Evolutionary conservation across 2,797 vertebrate species (phyloP).

Genomic region (Cottoperca gobio): DNA sequence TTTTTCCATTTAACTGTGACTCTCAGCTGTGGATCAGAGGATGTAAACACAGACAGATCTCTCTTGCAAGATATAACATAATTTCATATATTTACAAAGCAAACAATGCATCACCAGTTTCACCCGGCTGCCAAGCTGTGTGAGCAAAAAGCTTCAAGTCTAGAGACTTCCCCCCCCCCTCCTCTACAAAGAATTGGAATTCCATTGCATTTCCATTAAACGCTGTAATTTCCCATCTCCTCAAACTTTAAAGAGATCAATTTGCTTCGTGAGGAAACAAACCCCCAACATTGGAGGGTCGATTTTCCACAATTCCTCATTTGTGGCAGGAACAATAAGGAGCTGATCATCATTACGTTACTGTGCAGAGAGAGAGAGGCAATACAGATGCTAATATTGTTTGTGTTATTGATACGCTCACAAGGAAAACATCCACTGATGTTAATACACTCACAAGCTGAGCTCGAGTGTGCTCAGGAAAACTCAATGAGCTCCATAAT

Average conservation of each 20-base stretch:
- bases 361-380: conserved; percentile 5
- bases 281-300: conserved; percentile 26
- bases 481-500: conserved; percentile 43
- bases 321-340: conserved; percentile 24
- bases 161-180: conserved; percentile 8
- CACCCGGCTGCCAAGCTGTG: conserved; percentile 26
- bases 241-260: conserved; percentile 56
- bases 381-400: conserved; percentile 30
- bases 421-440: conserved; percentile 5
- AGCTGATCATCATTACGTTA: conserved; percentile 9
- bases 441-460: conserved; percentile 3
- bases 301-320: conserved; percentile 36
- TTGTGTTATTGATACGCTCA: not conserved
- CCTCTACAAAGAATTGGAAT: conserved; percentile 21
- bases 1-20: conserved; percentile 48
- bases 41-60: conserved; percentile 10
- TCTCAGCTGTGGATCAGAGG: conserved; percentile 50
- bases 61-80: conserved; percentile 24
- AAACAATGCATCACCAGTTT: conserved; percentile 19
- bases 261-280: conserved; percentile 51
- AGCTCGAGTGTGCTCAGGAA: conserved; percentile 23
- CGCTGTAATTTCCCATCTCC: conserved; percentile 40
- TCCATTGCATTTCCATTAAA: conserved; percentile 53
- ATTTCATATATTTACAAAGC: conserved; percentile 54
- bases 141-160: conserved; percentile 35